Base-by-base conservation (phyloP, 2,888 invertebrate species). In the Hanleya hanleyi region DNA sequence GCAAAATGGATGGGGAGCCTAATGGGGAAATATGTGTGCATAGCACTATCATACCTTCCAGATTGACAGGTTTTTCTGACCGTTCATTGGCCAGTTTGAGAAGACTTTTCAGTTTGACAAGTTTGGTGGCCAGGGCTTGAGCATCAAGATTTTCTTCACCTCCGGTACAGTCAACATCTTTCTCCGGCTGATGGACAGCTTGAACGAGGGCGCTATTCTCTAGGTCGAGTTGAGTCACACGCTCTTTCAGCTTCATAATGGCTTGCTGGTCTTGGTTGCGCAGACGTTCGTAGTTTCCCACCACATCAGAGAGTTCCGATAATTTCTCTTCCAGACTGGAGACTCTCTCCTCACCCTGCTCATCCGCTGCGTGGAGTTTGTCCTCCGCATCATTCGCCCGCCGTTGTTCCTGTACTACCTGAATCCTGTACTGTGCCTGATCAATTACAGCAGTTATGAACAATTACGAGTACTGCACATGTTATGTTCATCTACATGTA, bases 221-320 rank as follows among this genome's bases (percentile, higher is more conserved):
- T 73, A 86, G 73, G 69, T 91, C 91, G 4, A 91, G 79, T 81
- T 91, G 87, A 37, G 83, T 81, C 15, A 86, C 83, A 22, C 88
- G 77, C 51, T 88, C 89, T 69, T 84, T 83, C 73, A 95, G 86
- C 89, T 93, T 93, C 77, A 94, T 93, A 83, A 96, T 96, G 22
- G 93, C 93, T 35, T 64, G 64, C 37, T 64, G 64, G 26, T 64
- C 64, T 74, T 93, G 93, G 68, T 94, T 93, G 1, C 95, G 91
- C 9, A 94, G 89, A 71, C 94, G 91, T 86, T 96, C 96, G 84
- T 96, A 95, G 75, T 93, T 93, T 0, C 96, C 96, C 2, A 96
- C 94, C 0, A 94, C 94, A 70, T 93, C 93, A 0, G 96, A 96
- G 36, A 96, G 90, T 85, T 96, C 96, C 0, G 96, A 95, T 26